Evolutionary conservation across 2,797 vertebrate genomes (phyloP).

Genomic region (Fratercula arctica): DNA sequence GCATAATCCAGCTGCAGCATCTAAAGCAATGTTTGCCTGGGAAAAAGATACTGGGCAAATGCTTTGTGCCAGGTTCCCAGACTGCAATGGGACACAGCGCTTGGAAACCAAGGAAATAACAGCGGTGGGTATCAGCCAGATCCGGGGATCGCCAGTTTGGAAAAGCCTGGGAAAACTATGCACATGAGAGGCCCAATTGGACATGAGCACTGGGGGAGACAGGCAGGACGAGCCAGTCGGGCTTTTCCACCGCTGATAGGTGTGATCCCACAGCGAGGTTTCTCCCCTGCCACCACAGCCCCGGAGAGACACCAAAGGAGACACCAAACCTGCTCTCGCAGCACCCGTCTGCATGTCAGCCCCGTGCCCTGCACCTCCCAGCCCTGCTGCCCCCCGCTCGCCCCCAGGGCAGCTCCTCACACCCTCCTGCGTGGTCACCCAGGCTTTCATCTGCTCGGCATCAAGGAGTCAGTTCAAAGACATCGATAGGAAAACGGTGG

Average conservation of each 20-base stretch:
- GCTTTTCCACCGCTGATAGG: neutral
- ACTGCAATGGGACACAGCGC: neutral
- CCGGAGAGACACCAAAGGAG: neutral
- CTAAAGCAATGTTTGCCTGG: neutral
- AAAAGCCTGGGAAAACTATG: neutral
- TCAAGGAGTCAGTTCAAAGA: neutral
- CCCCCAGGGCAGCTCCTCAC: neutral
- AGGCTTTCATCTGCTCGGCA: neutral
- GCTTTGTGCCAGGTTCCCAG: neutral
- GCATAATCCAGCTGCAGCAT: neutral
- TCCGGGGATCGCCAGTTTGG: neutral
- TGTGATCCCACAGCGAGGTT: neutral
- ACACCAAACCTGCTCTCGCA: neutral
- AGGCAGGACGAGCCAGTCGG: neutral
- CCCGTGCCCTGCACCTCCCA: neutral
- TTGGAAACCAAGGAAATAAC: neutral
- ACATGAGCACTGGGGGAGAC: neutral
- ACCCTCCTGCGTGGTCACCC: neutral
- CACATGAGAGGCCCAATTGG: neutral
- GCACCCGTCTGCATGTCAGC: neutral
- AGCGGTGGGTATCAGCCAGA: fast-evolving
- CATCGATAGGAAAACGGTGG: neutral
- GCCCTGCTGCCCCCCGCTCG: fast-evolving
- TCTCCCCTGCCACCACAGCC: neutral
- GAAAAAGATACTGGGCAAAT: neutral